Evolutionary conservation across 1,140 invertebrate species (phyloP).

Genomic region (Cotesia typhae): DNA sequence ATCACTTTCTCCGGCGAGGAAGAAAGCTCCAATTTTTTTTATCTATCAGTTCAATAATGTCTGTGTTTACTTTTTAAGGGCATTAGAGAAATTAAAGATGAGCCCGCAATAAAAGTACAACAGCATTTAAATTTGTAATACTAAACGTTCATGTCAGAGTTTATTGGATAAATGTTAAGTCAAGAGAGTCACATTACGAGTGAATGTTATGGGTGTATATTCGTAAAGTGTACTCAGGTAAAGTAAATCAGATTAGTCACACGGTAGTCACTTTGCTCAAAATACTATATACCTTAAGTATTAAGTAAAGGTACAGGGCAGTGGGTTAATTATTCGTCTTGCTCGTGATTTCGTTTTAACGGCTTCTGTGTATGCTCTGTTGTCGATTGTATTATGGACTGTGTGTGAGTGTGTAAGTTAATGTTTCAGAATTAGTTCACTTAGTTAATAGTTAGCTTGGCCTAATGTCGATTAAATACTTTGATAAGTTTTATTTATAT

Average conservation of each 20-base stretch:
- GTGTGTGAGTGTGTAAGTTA: background rate
- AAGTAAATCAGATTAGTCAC: slow-evolving; percentile 23
- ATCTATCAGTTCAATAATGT: too few species aligned
- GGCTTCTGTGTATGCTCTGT: slow-evolving; percentile 1
- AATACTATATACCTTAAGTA: too few species aligned
- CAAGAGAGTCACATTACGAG: too few species aligned
- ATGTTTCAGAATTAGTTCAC: background rate
- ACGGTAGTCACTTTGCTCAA: slow-evolving; percentile 4
- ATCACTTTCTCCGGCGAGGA: too few species aligned
- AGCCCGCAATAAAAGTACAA: too few species aligned
- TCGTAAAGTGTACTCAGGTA: slow-evolving; percentile 1
- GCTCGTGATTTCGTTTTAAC: slow-evolving; percentile 28
- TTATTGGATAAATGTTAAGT: slow-evolving; percentile 5
- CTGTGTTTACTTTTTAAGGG: too few species aligned
- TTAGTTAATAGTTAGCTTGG: too few species aligned
- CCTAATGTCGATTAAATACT: background rate
- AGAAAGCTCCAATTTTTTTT: too few species aligned
- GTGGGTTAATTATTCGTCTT: slow-evolving; percentile 25
- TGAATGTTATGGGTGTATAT: slow-evolving; percentile 9
- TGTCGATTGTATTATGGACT: background rate
- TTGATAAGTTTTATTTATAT: background rate
- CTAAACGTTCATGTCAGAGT: background rate
- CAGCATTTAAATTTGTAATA: too few species aligned
- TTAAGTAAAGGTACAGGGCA: background rate
- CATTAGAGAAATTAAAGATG: too few species aligned